Evolutionary conservation across 2,797 vertebrate species (phyloP).

Genomic region (Periparus ater): DNA sequence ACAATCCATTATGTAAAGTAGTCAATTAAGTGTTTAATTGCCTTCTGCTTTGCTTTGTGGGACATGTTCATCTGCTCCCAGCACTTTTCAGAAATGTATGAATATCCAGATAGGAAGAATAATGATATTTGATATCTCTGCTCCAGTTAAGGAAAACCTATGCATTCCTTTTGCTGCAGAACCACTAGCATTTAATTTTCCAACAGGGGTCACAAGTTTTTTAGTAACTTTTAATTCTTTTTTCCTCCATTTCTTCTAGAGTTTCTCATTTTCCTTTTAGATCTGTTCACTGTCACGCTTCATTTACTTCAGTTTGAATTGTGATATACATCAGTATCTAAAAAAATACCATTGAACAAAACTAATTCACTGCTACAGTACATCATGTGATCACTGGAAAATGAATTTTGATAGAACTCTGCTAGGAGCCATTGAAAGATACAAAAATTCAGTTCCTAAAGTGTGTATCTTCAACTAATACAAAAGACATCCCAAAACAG

Average conservation of each 20-base stretch:
- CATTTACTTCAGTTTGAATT: neutral
- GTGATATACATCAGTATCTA: neutral
- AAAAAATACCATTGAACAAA: neutral
- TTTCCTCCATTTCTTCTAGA: neutral
- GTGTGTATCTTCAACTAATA: neutral
- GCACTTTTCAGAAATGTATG: neutral
- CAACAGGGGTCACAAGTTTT: neutral
- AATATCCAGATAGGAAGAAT: neutral
- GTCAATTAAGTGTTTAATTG: neutral
- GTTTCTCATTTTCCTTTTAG: neutral
- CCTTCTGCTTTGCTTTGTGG: neutral
- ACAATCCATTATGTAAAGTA: neutral
- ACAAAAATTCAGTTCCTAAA: neutral
- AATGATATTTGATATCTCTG: neutral
- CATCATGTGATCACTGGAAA: neutral
- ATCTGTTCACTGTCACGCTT: neutral
- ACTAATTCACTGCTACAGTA: neutral
- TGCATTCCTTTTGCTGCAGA: neutral
- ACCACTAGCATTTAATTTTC: neutral
- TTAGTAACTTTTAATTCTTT: neutral
- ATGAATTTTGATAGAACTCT: neutral
- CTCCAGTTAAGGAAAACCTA: neutral
- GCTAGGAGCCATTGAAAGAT: neutral
- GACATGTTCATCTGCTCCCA: neutral
- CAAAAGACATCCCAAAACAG: neutral